phyloP scores from a whole-genome alignment of 2,797 vertebrate species.

The Protonibea diacanthus region DNA sequence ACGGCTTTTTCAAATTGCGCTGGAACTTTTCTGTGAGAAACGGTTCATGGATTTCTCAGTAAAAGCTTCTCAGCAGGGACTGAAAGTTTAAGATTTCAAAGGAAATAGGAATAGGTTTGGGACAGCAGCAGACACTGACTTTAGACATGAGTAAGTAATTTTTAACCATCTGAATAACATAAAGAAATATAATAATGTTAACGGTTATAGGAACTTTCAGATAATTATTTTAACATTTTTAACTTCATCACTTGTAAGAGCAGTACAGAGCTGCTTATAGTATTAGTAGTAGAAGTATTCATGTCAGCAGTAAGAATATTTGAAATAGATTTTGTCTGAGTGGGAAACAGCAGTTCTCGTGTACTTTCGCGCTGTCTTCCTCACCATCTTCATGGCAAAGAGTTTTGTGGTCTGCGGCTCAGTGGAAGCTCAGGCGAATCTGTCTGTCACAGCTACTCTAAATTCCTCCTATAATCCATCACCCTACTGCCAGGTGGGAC shows the following conservation, averaged over 20 bases:
- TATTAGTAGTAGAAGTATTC: too few species aligned
- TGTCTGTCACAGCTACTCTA: constrained; percentile 42
- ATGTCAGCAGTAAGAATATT: not conserved
- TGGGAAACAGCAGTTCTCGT: not conserved
- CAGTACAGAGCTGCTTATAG: not conserved
- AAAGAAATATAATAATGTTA: not conserved
- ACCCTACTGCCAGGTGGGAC: constrained; percentile 4
- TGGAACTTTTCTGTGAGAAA: not conserved
- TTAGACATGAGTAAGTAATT: not conserved
- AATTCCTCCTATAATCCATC: constrained; percentile 50
- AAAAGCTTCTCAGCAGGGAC: not conserved
- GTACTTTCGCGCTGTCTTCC: not conserved
- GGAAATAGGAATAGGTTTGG: not conserved
- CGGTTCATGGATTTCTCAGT: not conserved
- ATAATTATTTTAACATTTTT: not conserved
- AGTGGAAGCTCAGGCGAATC: constrained; percentile 34
- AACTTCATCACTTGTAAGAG: not conserved
- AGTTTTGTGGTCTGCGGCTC: constrained; percentile 23
- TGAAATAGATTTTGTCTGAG: not conserved
- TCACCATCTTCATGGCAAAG: not conserved
- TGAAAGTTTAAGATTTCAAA: not conserved
- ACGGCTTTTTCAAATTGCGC: constrained; percentile 18
- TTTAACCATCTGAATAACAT: not conserved
- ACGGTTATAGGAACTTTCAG: not conserved
- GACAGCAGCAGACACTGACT: not conserved